phyloP scores from a whole-genome alignment of 2,113 vertebrate genomes.

The Rhinoderma darwinii region DNA sequence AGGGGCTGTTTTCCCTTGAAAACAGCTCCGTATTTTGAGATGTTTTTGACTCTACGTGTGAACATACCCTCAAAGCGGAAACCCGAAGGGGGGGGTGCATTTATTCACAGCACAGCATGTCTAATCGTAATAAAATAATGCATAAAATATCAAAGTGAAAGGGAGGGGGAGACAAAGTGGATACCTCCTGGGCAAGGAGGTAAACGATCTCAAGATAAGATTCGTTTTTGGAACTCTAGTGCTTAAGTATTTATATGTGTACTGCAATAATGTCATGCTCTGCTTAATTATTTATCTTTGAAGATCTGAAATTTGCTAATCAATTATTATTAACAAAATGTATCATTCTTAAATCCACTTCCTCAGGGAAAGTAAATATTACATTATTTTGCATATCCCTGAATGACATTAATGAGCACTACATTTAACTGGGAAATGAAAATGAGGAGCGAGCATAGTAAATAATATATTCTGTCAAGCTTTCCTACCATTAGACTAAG shows the following conservation, averaged over 20 bases:
- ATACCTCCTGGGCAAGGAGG: background rate
- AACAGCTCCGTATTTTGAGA: too few relatives aligned
- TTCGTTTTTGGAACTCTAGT: background rate
- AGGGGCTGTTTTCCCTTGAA: too few relatives aligned
- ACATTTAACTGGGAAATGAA: background rate
- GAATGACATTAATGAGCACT: constrained; percentile 7
- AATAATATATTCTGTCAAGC: background rate
- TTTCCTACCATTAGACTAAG: background rate
- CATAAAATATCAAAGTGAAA: background rate
- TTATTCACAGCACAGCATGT: background rate
- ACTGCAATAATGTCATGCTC: background rate
- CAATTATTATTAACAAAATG: background rate
- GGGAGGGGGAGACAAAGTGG: background rate
- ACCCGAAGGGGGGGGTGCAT: background rate
- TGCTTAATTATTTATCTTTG: background rate
- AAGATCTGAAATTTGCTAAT: background rate
- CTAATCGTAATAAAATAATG: background rate
- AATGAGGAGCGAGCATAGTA: background rate
- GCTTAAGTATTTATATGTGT: background rate
- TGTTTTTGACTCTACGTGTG: too few relatives aligned
- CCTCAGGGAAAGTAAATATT: background rate
- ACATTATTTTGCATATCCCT: background rate
- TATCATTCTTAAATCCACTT: background rate
- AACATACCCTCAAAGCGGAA: too few relatives aligned
- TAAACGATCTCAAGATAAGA: background rate